Percentiles rank a stretch among this genome's conserved stretches.
Evolutionary conservation across 2,113 vertebrate species (phyloP).

Genomic region (Parotia lawesii): DNA sequence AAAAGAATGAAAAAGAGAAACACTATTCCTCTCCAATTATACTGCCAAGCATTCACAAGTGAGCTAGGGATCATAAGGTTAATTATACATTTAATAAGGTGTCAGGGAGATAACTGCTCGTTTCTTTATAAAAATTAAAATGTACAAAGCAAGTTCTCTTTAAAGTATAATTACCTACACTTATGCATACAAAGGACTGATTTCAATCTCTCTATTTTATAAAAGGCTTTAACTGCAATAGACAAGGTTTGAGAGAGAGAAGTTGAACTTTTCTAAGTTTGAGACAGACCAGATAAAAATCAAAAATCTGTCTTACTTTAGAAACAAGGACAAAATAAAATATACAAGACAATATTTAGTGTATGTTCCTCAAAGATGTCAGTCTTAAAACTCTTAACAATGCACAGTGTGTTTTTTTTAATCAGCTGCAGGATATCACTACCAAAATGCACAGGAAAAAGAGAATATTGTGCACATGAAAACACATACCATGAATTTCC

Average conservation of each 20-base stretch:
- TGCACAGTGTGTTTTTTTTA: not conserved
- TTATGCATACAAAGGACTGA: slow-evolving; percentile 87
- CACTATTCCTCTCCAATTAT: slow-evolving; percentile 81
- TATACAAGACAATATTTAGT: slow-evolving; percentile 65
- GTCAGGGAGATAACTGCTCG: slow-evolving; percentile 88
- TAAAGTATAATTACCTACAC: slow-evolving; percentile 93
- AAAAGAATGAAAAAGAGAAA: slow-evolving; percentile 74
- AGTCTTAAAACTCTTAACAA: slow-evolving; percentile 40
- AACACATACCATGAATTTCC: not conserved
- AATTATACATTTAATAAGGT: slow-evolving; percentile 94
- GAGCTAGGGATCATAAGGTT: slow-evolving; percentile 87
- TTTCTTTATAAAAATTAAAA: slow-evolving; percentile 97
- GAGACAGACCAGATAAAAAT: slow-evolving; percentile 77
- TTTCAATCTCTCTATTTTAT: slow-evolving; percentile 84
- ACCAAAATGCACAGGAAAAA: not conserved
- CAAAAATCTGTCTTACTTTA: slow-evolving; percentile 63
- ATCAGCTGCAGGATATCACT: slow-evolving; percentile 17
- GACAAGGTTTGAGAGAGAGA: slow-evolving; percentile 78
- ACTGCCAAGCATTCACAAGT: slow-evolving; percentile 85
- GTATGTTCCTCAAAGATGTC: slow-evolving; percentile 40
- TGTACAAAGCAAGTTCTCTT: slow-evolving; percentile 87
- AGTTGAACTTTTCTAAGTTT: slow-evolving; percentile 77
- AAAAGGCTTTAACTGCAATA: slow-evolving; percentile 82
- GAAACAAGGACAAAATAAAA: slow-evolving; percentile 65
- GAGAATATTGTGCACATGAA: not conserved